A percentile compares a stretch with the other conserved stretches of the same genome.
phyloP scores from a whole-genome alignment of 2,113 vertebrate species.

The Varanus salvator region DNA sequence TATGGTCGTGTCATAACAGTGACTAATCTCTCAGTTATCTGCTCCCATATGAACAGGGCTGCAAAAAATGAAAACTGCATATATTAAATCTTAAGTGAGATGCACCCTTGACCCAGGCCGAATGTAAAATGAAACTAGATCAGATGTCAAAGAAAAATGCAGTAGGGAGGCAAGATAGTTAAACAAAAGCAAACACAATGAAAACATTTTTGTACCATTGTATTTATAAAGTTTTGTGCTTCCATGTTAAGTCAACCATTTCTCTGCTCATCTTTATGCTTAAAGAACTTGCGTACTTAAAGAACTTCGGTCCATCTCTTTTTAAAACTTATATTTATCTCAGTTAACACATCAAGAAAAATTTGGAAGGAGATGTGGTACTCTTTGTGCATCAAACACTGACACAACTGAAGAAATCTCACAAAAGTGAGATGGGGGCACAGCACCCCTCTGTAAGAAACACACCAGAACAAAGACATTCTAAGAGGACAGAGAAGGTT shows the following conservation, averaged over 20 bases:
- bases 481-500: background rate
- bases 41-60: background rate
- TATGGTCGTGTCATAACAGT: background rate
- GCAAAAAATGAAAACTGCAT: background rate
- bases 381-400: too few relatives aligned
- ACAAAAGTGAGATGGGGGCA: background rate
- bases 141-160: background rate
- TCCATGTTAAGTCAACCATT: background rate
- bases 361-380: background rate
- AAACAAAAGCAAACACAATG: background rate
- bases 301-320: background rate
- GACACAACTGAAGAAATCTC: background rate
- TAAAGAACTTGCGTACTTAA: background rate
- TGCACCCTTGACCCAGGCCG: background rate
- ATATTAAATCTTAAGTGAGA: too few relatives aligned
- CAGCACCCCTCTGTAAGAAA: background rate
- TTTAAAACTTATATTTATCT: background rate
- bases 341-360: background rate
- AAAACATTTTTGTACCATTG: background rate
- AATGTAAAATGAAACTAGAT: background rate
- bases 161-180: background rate
- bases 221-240: background rate
- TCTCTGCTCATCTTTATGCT: background rate
- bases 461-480: background rate
- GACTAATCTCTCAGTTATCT: background rate